phyloP scores from a whole-genome alignment of 92 coral and sea anemone genomes.

The Virgularia gustaviana region DNA sequence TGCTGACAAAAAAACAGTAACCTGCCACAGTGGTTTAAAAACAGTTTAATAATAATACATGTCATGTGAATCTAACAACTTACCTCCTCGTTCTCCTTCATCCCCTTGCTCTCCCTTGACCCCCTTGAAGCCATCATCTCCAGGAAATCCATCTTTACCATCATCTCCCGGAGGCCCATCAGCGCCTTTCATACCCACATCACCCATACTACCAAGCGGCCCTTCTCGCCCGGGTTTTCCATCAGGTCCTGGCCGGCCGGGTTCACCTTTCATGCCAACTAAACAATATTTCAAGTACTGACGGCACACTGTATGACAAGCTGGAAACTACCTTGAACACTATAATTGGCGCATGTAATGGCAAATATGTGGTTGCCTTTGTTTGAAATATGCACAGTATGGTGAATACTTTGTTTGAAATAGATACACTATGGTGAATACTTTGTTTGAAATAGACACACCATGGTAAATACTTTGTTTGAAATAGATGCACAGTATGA shows the following conservation, averaged over 20 bases:
- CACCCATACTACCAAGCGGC: neutral
- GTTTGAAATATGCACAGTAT: neutral
- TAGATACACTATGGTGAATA: neutral
- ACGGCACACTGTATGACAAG: no score
- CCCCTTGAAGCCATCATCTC: conserved; percentile 18
- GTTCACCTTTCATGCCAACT: neutral
- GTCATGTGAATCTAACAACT: no score
- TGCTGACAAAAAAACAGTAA: no score
- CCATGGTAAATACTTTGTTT: no score
- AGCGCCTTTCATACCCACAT: neutral
- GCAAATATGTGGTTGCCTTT: no score
- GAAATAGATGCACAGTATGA: neutral
- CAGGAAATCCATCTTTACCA: conserved; percentile 15
- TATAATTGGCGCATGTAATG: no score
- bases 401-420: no score
- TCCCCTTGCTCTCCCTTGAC: neutral
- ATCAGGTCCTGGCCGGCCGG: conserved; percentile 2
- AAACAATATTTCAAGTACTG: neutral
- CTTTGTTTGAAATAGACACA: neutral
- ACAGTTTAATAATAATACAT: no score
- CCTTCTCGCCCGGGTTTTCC: conserved; percentile 1
- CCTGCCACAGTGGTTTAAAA: no score
- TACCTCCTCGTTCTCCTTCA: no score
- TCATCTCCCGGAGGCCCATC: conserved; percentile 28
- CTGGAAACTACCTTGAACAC: no score